phyloP scores from a whole-genome alignment of 1,140 invertebrate genomes.

The Caerostris darwini region DNA sequence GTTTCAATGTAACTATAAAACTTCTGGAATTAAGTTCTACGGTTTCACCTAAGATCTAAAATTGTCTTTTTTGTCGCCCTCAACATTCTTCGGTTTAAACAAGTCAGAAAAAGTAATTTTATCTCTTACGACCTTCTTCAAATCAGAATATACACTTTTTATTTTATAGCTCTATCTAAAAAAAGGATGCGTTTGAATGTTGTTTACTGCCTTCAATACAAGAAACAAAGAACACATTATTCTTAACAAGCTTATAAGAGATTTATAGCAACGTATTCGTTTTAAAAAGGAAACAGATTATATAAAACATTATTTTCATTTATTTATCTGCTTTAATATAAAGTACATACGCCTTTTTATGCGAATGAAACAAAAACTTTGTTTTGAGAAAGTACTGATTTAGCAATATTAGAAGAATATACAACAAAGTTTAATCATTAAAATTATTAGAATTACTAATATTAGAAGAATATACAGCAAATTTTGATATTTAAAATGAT shows the following conservation, averaged over 20 bases:
- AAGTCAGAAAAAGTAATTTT: neutral
- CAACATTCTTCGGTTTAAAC: neutral
- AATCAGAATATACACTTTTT: neutral
- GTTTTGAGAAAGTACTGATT: too few species aligned
- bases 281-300: too few species aligned
- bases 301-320: too few species aligned
- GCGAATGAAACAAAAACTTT: too few species aligned
- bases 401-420: too few species aligned
- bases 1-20: slow-evolving; percentile 1
- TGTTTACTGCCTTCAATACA: neutral
- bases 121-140: neutral
- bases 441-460: too few species aligned
- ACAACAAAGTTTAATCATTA: too few species aligned
- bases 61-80: neutral
- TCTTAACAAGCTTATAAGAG: neutral
- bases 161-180: neutral
- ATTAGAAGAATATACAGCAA: too few species aligned
- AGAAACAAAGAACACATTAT: neutral
- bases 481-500: too few species aligned
- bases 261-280: neutral
- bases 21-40: neutral
- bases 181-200: neutral
- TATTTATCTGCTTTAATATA: too few species aligned
- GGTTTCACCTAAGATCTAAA: neutral
- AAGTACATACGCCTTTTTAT: too few species aligned